Conservation (phyloP, 2,888 invertebrate genomes). For the Lasioglossum marginatum region DNA sequence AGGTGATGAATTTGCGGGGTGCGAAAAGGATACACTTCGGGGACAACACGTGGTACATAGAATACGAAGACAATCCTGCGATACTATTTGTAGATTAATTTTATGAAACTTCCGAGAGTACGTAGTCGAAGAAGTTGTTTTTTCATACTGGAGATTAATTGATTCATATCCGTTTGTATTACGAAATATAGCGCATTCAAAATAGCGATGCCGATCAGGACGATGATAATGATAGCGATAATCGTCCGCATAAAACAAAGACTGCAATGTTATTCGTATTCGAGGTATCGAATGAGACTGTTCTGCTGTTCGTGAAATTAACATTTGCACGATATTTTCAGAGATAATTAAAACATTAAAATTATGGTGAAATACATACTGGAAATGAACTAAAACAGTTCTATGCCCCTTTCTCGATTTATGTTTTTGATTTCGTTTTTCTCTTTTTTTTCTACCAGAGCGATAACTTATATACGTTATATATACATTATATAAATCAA, state of each 20-base stretch:
- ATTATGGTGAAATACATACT: constrained; percentile 27
- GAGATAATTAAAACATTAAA: not conserved
- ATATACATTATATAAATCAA: not conserved
- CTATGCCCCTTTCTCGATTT: not conserved
- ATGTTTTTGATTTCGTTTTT: not conserved
- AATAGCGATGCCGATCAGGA: constrained; percentile 50
- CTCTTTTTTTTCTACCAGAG: constrained; percentile 26
- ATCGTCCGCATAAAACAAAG: constrained; percentile 35
- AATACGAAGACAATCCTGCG: not conserved
- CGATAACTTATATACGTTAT: constrained; percentile 10
- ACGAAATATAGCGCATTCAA: constrained; percentile 28
- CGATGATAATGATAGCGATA: constrained; percentile 56
- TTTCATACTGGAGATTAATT: not conserved
- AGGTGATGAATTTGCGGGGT: constrained; percentile 36
- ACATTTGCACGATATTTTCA: not conserved
- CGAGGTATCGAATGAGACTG: constrained; percentile 24
- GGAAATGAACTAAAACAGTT: constrained; percentile 19
- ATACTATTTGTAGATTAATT: not conserved
- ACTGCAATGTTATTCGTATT: constrained; percentile 70
- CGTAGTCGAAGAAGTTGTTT: not conserved
- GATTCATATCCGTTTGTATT: constrained; percentile 14
- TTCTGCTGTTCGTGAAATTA: not conserved
- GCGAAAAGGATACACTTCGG: not conserved
- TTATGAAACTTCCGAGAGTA: not conserved
- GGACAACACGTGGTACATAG: not conserved